A percentile compares a stretch with the other conserved stretches of the same genome.
Conservation (phyloP, 2,113 vertebrate genomes). For the Petaurus breviceps region DNA sequence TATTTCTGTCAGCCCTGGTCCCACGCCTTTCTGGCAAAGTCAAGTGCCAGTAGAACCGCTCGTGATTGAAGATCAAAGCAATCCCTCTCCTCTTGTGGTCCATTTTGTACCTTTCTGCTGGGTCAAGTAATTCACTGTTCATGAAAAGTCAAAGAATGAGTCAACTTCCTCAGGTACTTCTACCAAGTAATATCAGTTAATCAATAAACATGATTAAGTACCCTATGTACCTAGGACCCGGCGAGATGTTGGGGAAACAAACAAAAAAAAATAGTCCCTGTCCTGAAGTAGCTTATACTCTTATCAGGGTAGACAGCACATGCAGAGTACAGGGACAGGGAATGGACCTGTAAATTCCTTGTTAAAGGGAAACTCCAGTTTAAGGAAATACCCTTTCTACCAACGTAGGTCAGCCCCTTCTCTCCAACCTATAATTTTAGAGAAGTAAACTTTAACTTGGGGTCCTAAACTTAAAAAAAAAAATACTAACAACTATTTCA, state of each 20-base stretch:
- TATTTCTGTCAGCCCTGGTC: slow-evolving; percentile 88
- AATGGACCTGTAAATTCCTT: not conserved
- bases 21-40: slow-evolving; percentile 84
- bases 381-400: not conserved
- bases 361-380: not conserved
- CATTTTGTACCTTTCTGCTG: slow-evolving; percentile 92
- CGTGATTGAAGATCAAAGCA: slow-evolving; percentile 96
- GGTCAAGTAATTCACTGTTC: slow-evolving; percentile 82
- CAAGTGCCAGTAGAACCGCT: slow-evolving; percentile 91
- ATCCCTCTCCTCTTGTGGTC: slow-evolving; percentile 88
- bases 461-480: not conserved
- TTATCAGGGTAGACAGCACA: too few species aligned
- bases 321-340: not conserved
- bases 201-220: not conserved
- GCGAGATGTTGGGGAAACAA: not conserved
- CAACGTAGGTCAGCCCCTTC: too few species aligned
- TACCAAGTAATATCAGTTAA: not conserved
- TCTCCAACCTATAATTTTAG: not conserved
- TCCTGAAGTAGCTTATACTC: too few species aligned
- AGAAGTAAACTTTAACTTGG: not conserved
- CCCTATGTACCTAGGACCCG: not conserved
- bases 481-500: not conserved
- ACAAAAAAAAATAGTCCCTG: not conserved
- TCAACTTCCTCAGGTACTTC: not conserved
- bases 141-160: slow-evolving; percentile 36